Evolutionary conservation across 2,113 vertebrate species (phyloP).

Genomic region (Rhabdornis inornatus): DNA sequence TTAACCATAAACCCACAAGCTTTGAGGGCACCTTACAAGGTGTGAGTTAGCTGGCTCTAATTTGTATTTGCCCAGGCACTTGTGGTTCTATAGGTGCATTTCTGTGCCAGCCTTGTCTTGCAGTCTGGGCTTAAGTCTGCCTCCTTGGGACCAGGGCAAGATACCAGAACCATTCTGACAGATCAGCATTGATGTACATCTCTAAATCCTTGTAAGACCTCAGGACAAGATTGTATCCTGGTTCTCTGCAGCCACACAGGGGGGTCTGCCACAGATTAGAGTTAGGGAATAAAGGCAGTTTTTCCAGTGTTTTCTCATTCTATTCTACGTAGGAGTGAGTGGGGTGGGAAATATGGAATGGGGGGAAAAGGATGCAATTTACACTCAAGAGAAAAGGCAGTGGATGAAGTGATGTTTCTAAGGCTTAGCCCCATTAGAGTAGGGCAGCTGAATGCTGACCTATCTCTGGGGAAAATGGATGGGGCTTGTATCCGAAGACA

Average conservation of each 20-base stretch:
- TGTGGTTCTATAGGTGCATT: neutral
- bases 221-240: neutral
- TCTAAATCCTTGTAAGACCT: neutral
- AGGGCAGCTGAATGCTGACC: neutral
- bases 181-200: neutral
- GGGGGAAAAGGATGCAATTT: neutral
- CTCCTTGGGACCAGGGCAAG: neutral
- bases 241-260: neutral
- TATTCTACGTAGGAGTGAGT: neutral
- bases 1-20: neutral
- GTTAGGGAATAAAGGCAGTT: neutral
- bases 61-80: rapidly evolving
- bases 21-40: neutral
- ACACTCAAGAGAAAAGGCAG: neutral
- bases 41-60: neutral
- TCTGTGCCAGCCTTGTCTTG: neutral
- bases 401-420: neutral
- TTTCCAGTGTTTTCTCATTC: neutral
- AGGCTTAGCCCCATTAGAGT: neutral
- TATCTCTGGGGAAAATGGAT: neutral
- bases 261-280: neutral
- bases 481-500: neutral
- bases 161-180: neutral
- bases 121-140: neutral
- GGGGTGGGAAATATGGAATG: neutral